Evolutionary conservation across 2,888 invertebrate genomes (phyloP), one percentile per base, ranked within the genome.

Genomic region (Acanthosepion pharaonis): DNA sequence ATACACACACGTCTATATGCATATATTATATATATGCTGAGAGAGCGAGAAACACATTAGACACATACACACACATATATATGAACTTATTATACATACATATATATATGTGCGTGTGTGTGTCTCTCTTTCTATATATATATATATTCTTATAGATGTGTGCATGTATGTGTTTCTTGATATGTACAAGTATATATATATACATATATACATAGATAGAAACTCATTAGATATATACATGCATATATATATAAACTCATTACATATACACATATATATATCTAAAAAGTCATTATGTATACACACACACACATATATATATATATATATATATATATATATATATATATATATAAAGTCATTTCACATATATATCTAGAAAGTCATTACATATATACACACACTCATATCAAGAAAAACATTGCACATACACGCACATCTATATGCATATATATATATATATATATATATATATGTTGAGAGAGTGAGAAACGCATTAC

Each of bases 361-460:
- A 1, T 33, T 91, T 0, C 23, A 91, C 23, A 91, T 9, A 91
- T 9, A 91, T 0, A 42, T 42, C 8, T 9, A 91, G 5, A 91
- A n/a, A 91, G 5, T n/a, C 18, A 91, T 15, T 91, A 91, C 23
- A 20, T 33, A 91, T 20, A 91, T 91, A 20, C 91, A 91, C 23
- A 18, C 91, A 91, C 91, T 33, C 33, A 91, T 33, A 20, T 33
- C 9, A 15, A 91, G 33, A 18, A 20, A n/a, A 5, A 28, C 28
- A 9, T 9, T 33, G 0, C 8, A 20, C 23, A 91, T 33, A 91
- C 20, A 91, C 18, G 5, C 18, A 91, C 18, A 91, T 91, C 9
- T 91, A 91, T 91, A 91, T 91, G 20, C 20, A 91, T 91, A 91
- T 91, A 91, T 91, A 91, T 91, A 91, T 91, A 91, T 91, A 18